Evolutionary conservation across 2,888 invertebrate genomes (phyloP), one percentile per base, ranked within the genome.

Genomic region (Acleris laterana): DNA sequence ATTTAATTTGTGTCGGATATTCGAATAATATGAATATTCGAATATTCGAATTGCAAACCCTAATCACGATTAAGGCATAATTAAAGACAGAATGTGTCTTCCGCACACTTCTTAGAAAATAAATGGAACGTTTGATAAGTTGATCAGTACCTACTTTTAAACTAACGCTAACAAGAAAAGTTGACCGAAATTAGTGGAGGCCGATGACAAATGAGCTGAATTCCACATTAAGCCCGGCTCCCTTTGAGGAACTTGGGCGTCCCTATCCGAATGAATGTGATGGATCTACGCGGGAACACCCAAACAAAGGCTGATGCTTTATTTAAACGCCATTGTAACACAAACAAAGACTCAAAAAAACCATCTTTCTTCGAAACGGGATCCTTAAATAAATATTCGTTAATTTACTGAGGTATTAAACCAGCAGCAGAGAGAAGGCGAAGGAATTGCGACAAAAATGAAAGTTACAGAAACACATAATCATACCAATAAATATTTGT

Each of bases 131-230:
- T 64, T 48, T 64, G 53, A 38, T 64, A 46, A 17, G 58, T 52
- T 46, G 44, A 44, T 51, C 16, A 49, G 38, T 9, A 9, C 32
- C 32, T 49, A 59, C 52, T 59, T 53, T 64, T 59, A 17, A 49
- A 59, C 52, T 17, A 25, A 32, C 48, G 38, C 52, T 68, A 64
- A 68, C 61, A 63, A 63, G 56, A 68, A 17, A 53, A 68, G 62
- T 62, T 58, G 42, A 51, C 49, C 58, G 62, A 59, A 56, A 58
- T 62, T 62, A 59, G 63, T 66, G 56, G 66, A 55, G 42, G 46
- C 49, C 20, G 56, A 63, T 68, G 69, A 71, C 59, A 68, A 69
- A 69, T 69, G 68, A 66, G 62, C 46, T 49, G 22, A 62, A 66
- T 53, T 57, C 58, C 55, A 55, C 69, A 28, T 62, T 56, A 53